Percentiles rank a stretch among this genome's conserved stretches.
phyloP scores from a whole-genome alignment of 2,888 invertebrate species.

The Melangyna quadrimaculata region DNA sequence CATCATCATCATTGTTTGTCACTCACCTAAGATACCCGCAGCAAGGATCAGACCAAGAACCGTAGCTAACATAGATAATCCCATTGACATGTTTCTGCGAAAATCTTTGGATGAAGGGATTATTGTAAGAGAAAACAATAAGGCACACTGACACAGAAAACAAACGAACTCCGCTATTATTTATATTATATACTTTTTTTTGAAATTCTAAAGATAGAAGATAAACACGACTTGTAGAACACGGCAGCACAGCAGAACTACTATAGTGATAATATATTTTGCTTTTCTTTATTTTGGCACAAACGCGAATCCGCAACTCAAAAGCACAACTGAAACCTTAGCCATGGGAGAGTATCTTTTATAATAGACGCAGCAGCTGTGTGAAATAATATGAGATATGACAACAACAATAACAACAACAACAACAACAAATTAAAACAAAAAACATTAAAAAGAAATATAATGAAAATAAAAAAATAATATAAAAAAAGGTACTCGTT shows the following conservation, averaged over 20 bases:
- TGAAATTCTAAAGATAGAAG: neutral
- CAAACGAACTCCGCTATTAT: neutral
- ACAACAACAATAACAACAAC: conserved; percentile 46
- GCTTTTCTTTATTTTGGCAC: conserved; percentile 43
- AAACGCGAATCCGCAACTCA: conserved; percentile 69
- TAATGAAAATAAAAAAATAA: conserved; percentile 10
- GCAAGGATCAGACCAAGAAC: conserved; percentile 40
- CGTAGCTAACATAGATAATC: conserved; percentile 35
- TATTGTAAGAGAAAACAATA: conserved; percentile 16
- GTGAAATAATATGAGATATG: conserved; percentile 17
- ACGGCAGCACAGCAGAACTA: neutral
- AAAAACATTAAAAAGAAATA: conserved; percentile 29
- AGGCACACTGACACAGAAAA: conserved; percentile 22
- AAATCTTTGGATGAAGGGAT: conserved; percentile 21
- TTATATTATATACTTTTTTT: neutral
- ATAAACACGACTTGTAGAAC: neutral
- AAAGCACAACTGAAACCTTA: conserved; percentile 75
- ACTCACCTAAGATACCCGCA: conserved; percentile 54
- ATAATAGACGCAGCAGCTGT: conserved; percentile 57
- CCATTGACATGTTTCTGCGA: conserved; percentile 45
- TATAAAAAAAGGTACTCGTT: conserved; percentile 45
- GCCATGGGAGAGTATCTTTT: conserved; percentile 68
- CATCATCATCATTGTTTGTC: conserved; percentile 12
- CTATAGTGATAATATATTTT: neutral
- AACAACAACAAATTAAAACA: conserved; percentile 28